phyloP scores from a whole-genome alignment of 2,888 invertebrate species.

The Kryphioiulus occultus region DNA sequence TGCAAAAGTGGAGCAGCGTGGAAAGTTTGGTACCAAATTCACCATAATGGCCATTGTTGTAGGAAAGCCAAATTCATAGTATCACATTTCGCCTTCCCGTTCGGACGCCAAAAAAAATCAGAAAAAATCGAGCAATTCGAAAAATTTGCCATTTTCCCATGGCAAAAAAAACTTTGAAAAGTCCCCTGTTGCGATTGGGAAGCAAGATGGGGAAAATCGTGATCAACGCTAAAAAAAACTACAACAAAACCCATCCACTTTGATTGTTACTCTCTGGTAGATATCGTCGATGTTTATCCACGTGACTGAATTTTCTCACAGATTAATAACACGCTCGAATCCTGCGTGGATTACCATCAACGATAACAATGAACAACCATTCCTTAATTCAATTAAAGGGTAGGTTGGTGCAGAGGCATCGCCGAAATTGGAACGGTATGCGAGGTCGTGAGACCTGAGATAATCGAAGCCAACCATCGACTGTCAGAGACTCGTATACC shows the following conservation, averaged over 20 bases:
- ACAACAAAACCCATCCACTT: background rate
- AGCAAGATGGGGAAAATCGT: background rate
- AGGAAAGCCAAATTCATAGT: background rate
- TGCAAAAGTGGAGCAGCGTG: background rate
- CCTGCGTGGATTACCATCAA: background rate
- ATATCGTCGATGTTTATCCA: constrained; percentile 9
- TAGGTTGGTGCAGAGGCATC: too few relatives aligned
- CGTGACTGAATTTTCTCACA: background rate
- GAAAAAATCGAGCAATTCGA: background rate
- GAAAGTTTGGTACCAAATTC: constrained; percentile 1
- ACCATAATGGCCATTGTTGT: background rate
- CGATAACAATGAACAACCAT: constrained; percentile 13
- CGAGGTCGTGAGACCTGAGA: too few relatives aligned
- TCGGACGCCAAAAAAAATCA: background rate
- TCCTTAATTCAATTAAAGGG: background rate
- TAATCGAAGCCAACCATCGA: too few relatives aligned
- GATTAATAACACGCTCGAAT: background rate
- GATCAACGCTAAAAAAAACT: background rate
- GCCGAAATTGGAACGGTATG: too few relatives aligned
- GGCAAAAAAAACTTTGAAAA: background rate
- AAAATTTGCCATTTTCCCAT: constrained; percentile 22
- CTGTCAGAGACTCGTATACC: too few relatives aligned
- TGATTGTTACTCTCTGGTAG: background rate
- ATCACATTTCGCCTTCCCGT: background rate
- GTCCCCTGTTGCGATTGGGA: background rate